These are phyloP conservation scores for Tolypeutes matacus DNA, from an alignment of 2,797 vertebrate species.

Conservation along the genomic window DNA sequence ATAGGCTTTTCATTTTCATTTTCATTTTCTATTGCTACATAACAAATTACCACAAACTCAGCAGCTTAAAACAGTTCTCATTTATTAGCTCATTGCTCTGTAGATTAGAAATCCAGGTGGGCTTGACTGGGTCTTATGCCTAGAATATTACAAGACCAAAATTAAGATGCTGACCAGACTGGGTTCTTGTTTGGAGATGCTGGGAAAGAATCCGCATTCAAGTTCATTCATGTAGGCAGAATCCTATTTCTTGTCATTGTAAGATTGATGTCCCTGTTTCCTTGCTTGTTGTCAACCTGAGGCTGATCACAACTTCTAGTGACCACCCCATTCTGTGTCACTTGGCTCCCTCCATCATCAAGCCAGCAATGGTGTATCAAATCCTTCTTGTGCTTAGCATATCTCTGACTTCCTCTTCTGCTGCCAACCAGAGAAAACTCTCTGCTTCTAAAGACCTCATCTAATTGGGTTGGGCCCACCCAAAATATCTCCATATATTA, in stretches of 20 bases:
- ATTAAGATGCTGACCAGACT: not conserved
- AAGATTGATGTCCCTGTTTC: not conserved
- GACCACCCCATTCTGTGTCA: not conserved
- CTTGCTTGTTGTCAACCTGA: not conserved
- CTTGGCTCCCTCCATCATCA: not conserved
- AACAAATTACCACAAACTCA: conserved; percentile 32
- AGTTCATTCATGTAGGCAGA: not conserved
- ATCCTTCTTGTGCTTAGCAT: not conserved
- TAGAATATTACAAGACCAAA: not conserved
- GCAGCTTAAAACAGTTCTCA: not conserved
- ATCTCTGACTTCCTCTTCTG: not conserved
- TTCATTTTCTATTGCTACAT: not conserved
- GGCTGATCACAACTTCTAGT: not conserved
- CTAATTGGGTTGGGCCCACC: not conserved
- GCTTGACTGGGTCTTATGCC: not conserved
- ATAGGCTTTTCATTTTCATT: not conserved
- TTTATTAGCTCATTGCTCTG: conserved; percentile 4
- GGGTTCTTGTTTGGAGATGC: not conserved
- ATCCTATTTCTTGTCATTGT: not conserved
- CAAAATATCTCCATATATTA: conserved; percentile 3
- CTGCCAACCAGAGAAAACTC: not conserved
- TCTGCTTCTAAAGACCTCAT: not conserved
- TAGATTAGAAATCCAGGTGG: not conserved
- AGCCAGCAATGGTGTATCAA: not conserved
- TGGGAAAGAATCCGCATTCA: not conserved